These are phyloP conservation scores for Cephalopachus bancanus DNA, from an alignment of 2,797 vertebrate species.

Conservation along the genomic window DNA sequence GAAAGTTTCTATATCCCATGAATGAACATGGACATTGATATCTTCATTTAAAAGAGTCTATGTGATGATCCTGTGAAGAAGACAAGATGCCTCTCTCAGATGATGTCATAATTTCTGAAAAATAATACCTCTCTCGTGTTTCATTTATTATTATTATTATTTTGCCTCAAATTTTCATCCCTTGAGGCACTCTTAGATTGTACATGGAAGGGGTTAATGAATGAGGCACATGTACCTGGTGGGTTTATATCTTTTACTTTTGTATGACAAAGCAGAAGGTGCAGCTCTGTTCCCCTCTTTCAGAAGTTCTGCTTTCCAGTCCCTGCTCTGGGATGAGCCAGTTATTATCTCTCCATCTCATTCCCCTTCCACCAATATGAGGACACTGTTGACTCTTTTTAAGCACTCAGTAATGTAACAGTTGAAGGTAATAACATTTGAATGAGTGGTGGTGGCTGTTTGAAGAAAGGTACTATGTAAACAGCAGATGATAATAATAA, in stretches of 20 bases:
- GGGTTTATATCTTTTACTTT: neutral
- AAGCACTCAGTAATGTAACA: neutral
- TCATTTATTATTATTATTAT: constrained; percentile 34
- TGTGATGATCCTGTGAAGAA: constrained; percentile 17
- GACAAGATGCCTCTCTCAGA: neutral
- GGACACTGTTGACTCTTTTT: neutral
- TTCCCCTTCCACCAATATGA: neutral
- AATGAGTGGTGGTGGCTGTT: neutral
- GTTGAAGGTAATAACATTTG: neutral
- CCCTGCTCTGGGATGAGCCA: neutral
- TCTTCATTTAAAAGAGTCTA: neutral
- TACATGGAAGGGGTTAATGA: neutral
- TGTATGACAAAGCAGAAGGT: neutral
- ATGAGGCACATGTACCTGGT: neutral
- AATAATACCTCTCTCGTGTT: neutral
- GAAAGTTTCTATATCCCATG: constrained; percentile 51
- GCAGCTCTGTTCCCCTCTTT: neutral
- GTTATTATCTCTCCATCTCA: neutral
- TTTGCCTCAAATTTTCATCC: neutral
- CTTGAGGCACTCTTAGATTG: neutral
- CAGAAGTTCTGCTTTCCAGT: neutral
- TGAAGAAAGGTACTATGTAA: neutral
- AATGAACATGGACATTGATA: constrained; percentile 51
- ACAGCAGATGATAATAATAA: constrained; percentile 4
- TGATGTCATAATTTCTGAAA: constrained; percentile 20